phyloP scores from a whole-genome alignment of 2,888 invertebrate genomes.

The Chalcosyrphus nemorum region DNA sequence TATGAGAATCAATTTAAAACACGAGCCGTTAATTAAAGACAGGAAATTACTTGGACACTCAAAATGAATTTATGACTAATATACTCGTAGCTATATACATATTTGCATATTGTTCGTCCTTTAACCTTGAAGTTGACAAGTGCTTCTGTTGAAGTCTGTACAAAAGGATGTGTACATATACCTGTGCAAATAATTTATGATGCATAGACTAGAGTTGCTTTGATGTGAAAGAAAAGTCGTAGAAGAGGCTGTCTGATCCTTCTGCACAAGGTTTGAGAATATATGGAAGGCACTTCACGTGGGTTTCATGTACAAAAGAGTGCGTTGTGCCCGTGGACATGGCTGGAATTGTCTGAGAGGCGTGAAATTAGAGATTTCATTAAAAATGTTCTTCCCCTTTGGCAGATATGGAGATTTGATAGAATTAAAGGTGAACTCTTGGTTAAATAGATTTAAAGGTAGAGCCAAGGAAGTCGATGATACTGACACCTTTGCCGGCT shows the following conservation, averaged over 20 bases:
- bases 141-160: not conserved
- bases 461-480: too few relatives aligned
- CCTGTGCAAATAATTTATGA: not conserved
- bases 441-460: too few relatives aligned
- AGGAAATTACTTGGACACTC: not conserved
- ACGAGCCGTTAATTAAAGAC: constrained; percentile 3
- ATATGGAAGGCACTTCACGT: not conserved
- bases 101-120: not conserved
- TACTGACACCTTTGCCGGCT: too few relatives aligned
- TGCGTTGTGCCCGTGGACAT: not conserved
- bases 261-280: not conserved
- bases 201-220: not conserved
- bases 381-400: too few relatives aligned
- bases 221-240: not conserved
- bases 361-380: not conserved
- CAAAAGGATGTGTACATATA: not conserved
- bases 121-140: not conserved
- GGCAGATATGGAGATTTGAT: not conserved
- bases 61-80: too few relatives aligned
- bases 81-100: not conserved
- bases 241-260: not conserved
- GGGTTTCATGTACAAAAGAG: not conserved
- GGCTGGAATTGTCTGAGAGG: not conserved
- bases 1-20: not conserved
- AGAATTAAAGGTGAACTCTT: not conserved